A percentile compares a stretch with the other conserved stretches of the same genome.
Evolutionary conservation across 2,797 vertebrate species (phyloP).

Genomic region (Poliocrania exsul): DNA sequence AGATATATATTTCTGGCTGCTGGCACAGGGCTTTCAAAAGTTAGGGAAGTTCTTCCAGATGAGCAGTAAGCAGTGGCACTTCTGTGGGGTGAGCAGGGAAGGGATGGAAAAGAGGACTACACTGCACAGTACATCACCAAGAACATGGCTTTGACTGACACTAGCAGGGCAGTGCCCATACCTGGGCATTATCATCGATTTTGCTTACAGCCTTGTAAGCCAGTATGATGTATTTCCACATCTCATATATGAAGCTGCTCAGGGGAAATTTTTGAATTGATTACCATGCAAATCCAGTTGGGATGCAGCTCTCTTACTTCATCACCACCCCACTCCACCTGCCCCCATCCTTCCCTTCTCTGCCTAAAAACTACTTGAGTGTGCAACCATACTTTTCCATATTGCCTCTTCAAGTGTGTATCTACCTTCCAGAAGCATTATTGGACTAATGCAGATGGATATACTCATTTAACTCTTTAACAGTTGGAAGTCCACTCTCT

Average conservation of each 20-base stretch:
- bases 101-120: neutral
- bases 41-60: neutral
- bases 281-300: conserved; percentile 9
- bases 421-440: neutral
- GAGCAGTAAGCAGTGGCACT: neutral
- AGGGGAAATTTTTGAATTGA: neutral
- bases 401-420: neutral
- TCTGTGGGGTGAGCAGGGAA: neutral
- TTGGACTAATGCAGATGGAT: neutral
- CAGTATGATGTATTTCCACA: neutral
- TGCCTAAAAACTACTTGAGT: neutral
- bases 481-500: neutral
- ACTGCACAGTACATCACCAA: neutral
- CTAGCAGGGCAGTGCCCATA: neutral
- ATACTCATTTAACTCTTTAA: neutral
- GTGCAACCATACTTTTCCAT: neutral
- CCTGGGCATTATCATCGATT: neutral
- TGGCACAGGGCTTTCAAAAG: neutral
- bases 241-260: neutral
- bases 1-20: neutral
- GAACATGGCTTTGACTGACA: neutral
- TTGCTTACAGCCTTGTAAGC: neutral
- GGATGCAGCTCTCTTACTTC: neutral
- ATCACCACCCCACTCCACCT: neutral
- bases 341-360: neutral